Conservation (phyloP, 2,888 invertebrate genomes). For the Invenusta paracnida region DNA sequence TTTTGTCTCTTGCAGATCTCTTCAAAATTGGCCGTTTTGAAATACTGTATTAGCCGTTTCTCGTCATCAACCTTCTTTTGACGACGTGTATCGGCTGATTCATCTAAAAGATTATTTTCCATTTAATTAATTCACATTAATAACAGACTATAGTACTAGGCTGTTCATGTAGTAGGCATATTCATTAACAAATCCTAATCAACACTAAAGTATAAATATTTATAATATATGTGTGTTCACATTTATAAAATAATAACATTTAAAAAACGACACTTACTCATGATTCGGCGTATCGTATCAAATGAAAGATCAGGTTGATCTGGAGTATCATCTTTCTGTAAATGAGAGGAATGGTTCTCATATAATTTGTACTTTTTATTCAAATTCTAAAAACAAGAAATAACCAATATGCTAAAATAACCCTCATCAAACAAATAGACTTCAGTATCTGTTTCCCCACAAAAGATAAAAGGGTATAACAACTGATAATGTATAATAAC, state of each 20-base stretch:
- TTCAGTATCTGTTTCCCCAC: not conserved
- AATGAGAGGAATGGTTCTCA: not conserved
- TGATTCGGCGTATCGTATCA: slow-evolving; percentile 2
- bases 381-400: too few species aligned
- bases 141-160: too few species aligned
- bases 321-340: not conserved
- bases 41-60: not conserved
- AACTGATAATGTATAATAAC: not conserved
- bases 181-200: too few species aligned
- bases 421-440: not conserved
- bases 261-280: not conserved
- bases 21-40: slow-evolving; percentile 23
- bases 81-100: not conserved
- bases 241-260: not conserved
- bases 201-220: too few species aligned
- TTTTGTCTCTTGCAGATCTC: not conserved
- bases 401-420: too few species aligned
- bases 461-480: not conserved
- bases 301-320: slow-evolving; percentile 3
- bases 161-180: too few species aligned
- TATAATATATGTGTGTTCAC: too few species aligned
- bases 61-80: not conserved
- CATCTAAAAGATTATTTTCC: not conserved
- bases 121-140: not conserved
- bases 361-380: too few species aligned